Base-by-base conservation (phyloP, 2,888 invertebrate genomes). In the Zootermopsis nevadensis region DNA sequence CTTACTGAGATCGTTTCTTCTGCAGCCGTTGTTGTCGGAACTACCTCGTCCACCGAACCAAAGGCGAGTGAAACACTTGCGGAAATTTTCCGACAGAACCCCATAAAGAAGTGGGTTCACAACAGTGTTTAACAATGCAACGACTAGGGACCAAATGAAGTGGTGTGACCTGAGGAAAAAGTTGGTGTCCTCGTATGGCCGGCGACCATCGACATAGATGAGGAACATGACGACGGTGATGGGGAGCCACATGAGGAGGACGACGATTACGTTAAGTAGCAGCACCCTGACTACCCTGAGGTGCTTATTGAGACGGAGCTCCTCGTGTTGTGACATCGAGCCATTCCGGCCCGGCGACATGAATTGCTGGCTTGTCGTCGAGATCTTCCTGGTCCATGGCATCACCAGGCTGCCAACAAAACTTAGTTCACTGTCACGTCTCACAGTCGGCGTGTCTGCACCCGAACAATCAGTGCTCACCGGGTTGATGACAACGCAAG, bases 231-330 rank as follows among this genome's bases (percentile, higher is more conserved):
- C 87, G 1, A 91, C 87, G 0, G 91, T 85, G 84, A 92, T 92
- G 1, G 92, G 92, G 67, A 92, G 86, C 92, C 92, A 92, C 92
- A 92, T 92, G 22, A 91, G 87, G n/a, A 92, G 88, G 1, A 92
- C 92, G 4, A 91, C 90, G 4, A 91, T 87, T 22, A 92, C 91
- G 87, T 92, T 92, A 69, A 92, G 87, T 81, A 91, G 89, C 42
- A 92, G 88, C 35, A 92, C 89, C 66, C 92, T 88, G 0, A 92
- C 91, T 31, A 91, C 91, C 77, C 91, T 89, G 31, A 92, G 88
- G 87, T 92, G 92, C 85, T 91, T 92, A 86, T 90, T 89, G 74
- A 92, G 87, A 66, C 92, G 88, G 48, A 90, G 87, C 86, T 91
- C 91, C 86, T 91, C 91, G 86, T 90, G 91, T 30, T 90, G 90